Evolutionary conservation across 1,140 invertebrate species (phyloP).

Genomic region (Neodiprion lecontei): DNA sequence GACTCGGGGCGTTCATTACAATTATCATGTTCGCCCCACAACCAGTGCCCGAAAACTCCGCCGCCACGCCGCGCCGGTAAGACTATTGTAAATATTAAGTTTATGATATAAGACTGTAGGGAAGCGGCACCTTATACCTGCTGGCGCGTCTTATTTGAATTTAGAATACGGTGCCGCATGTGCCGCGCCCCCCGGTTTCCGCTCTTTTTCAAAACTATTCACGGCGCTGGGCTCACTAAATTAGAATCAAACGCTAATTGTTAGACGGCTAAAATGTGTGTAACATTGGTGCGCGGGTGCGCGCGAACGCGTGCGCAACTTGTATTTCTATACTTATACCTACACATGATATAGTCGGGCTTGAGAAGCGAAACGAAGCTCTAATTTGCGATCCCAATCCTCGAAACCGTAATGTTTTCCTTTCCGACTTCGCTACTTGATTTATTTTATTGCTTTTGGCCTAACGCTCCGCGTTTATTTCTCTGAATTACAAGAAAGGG

Average conservation of each 20-base stretch:
- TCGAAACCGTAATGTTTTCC: conserved; percentile 43
- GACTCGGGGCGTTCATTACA: conserved; percentile 61
- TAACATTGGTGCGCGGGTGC: too few species aligned
- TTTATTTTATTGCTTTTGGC: conserved; percentile 47
- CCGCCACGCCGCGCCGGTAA: conserved; percentile 2
- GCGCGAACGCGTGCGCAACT: too few species aligned
- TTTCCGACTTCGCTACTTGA: conserved; percentile 39
- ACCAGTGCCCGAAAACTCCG: conserved; percentile 36
- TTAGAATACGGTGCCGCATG: not conserved
- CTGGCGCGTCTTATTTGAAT: not conserved
- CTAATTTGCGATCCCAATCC: conserved; percentile 38
- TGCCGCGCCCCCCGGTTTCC: not conserved
- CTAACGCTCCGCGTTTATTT: conserved; percentile 48
- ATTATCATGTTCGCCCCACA: conserved; percentile 58
- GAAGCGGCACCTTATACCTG: not conserved
- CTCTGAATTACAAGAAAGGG: conserved; percentile 47
- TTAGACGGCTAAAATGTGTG: too few species aligned
- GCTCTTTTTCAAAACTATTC: not conserved
- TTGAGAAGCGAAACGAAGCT: conserved; percentile 14
- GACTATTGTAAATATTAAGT: conserved; percentile 42
- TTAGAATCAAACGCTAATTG: not conserved
- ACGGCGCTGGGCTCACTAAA: not conserved
- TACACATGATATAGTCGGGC: not conserved
- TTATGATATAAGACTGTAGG: conserved; percentile 17
- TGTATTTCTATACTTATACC: too few species aligned